phyloP scores from a whole-genome alignment of 2,888 invertebrate genomes.

The Drosophila emarginata region DNA sequence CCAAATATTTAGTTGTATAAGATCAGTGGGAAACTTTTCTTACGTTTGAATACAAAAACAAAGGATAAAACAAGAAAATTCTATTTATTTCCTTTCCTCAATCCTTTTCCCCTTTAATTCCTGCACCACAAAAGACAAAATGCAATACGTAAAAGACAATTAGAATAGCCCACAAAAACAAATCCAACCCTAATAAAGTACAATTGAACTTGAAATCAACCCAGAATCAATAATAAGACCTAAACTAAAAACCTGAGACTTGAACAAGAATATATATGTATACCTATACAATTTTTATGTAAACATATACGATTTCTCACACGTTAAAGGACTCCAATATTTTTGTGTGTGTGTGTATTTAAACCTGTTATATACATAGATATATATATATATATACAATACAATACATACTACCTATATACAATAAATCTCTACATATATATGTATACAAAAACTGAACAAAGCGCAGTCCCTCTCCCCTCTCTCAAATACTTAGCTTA shows the following conservation, averaged over 20 bases:
- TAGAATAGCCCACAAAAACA: slow-evolving; percentile 45
- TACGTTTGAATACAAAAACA: slow-evolving; percentile 38
- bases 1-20: slow-evolving; percentile 70
- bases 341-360: slow-evolving; percentile 49
- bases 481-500: slow-evolving; percentile 30
- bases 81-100: slow-evolving; percentile 43
- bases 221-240: slow-evolving; percentile 25
- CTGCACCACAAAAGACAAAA: slow-evolving; percentile 22
- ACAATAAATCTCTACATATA: slow-evolving; percentile 37
- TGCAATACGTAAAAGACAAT: slow-evolving; percentile 43
- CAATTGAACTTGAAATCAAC: slow-evolving; percentile 37
- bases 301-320: slow-evolving; percentile 47
- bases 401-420: slow-evolving; percentile 42
- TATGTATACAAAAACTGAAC: slow-evolving; percentile 51
- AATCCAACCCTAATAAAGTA: slow-evolving; percentile 54
- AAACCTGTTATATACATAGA: slow-evolving; percentile 62
- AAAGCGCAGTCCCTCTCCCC: slow-evolving; percentile 39
- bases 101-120: not conserved
- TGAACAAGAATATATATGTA: slow-evolving; percentile 36
- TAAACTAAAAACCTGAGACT: slow-evolving; percentile 62
- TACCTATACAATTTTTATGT: slow-evolving; percentile 42
- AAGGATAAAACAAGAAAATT: slow-evolving; percentile 18
- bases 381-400: slow-evolving; percentile 45
- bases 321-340: slow-evolving; percentile 61
- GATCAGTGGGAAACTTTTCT: slow-evolving; percentile 22